Evolutionary conservation across 2,113 vertebrate species (phyloP).

Genomic region (Dendropsophus ebraccatus): DNA sequence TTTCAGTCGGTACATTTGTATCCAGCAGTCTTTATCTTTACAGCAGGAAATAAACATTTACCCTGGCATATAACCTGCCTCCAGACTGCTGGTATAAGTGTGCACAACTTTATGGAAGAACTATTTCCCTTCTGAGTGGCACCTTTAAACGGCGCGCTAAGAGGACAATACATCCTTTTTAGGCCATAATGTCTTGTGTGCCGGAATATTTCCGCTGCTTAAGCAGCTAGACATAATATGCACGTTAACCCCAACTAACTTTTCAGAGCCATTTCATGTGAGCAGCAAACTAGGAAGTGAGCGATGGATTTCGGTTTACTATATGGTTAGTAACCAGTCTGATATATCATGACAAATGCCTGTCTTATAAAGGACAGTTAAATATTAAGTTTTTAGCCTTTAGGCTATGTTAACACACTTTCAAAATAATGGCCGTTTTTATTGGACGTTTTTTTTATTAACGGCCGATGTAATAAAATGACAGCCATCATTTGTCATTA

Average conservation of each 20-base stretch:
- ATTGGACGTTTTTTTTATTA: too few species aligned
- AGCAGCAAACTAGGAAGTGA: background rate
- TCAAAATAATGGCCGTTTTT: too few species aligned
- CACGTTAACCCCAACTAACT: background rate
- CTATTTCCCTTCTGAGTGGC: too few species aligned
- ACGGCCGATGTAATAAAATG: too few species aligned
- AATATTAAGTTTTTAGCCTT: too few species aligned
- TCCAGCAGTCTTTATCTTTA: slow-evolving; percentile 12
- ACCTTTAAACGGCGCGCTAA: background rate
- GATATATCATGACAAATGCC: too few species aligned
- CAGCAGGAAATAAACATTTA: slow-evolving; percentile 34
- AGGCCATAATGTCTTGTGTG: background rate
- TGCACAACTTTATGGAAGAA: background rate
- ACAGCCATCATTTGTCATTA: too few species aligned
- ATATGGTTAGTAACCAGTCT: background rate
- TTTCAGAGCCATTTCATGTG: background rate
- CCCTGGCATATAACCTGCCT: background rate
- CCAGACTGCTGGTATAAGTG: background rate
- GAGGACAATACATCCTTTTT: background rate
- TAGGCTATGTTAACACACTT: too few species aligned
- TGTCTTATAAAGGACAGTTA: too few species aligned
- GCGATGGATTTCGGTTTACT: too few species aligned
- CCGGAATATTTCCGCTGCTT: background rate
- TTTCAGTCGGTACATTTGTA: background rate
- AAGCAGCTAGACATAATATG: background rate